Conservation (phyloP, 1,140 invertebrate species). For the Belonocnema kinseyi region DNA sequence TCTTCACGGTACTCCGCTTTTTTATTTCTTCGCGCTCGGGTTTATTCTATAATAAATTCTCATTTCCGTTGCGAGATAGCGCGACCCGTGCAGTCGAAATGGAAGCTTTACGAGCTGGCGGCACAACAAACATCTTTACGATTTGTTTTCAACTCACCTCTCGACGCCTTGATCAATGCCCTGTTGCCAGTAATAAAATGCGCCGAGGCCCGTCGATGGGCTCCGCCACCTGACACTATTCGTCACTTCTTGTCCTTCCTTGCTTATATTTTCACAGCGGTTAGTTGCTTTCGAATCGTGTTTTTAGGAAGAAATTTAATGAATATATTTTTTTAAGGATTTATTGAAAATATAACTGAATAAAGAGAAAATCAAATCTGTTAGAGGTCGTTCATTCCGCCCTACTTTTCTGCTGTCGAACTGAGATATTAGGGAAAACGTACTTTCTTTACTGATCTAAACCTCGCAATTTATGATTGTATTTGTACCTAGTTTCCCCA, state of each 20-base stretch:
- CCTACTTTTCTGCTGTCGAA: too few species aligned
- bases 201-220: conserved; percentile 6
- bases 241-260: conserved; percentile 45
- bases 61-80: conserved; percentile 50
- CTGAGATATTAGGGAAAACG: too few species aligned
- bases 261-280: conserved; percentile 40
- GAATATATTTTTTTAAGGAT: too few species aligned
- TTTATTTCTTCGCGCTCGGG: conserved; percentile 44
- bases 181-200: conserved; percentile 64
- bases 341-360: too few species aligned
- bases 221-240: conserved; percentile 56
- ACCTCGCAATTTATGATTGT: too few species aligned
- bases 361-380: too few species aligned
- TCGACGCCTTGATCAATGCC: conserved; percentile 56
- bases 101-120: conserved; percentile 59
- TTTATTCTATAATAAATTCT: conserved; percentile 63
- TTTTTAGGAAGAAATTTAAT: neutral
- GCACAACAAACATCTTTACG: conserved; percentile 66
- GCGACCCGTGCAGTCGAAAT: conserved; percentile 37
- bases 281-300: neutral
- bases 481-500: too few species aligned
- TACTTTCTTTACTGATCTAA: too few species aligned
- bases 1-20: conserved; percentile 20
- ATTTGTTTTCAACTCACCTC: conserved; percentile 62
- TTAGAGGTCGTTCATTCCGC: too few species aligned